A percentile compares a stretch with the other conserved stretches of the same genome.
phyloP scores from a whole-genome alignment of 92 coral and sea anemone species.

The Phenganax subtilis region DNA sequence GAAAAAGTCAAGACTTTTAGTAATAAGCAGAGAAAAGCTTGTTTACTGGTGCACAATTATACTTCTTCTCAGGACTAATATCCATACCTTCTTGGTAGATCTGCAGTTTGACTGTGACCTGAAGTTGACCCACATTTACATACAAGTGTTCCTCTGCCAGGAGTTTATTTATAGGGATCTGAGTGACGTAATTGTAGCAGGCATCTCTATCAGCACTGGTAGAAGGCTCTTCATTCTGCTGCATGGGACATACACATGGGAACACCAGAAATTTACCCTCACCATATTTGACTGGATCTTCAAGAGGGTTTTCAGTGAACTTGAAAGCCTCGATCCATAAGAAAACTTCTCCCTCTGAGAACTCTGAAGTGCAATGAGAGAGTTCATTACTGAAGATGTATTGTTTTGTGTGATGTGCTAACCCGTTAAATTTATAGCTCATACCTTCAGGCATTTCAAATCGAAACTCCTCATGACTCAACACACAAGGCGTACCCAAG shows the following conservation, averaged over 20 bases:
- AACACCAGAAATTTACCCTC: slow-evolving; percentile 55
- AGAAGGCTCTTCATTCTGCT: slow-evolving; percentile 29
- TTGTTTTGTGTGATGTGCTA: background rate
- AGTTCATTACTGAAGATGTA: background rate
- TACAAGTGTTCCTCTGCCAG: slow-evolving; percentile 48
- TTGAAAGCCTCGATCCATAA: slow-evolving; percentile 58
- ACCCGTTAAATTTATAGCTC: background rate
- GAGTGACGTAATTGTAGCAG: slow-evolving; percentile 51
- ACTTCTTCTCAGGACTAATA: background rate
- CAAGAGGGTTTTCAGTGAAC: slow-evolving; percentile 56
- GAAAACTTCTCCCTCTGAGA: slow-evolving; percentile 58
- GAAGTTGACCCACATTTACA: slow-evolving; percentile 46
- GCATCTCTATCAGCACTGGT: slow-evolving; percentile 20
- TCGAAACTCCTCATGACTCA: slow-evolving; percentile 51
- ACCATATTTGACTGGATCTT: slow-evolving; percentile 58
- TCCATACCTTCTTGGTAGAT: slow-evolving; percentile 32
- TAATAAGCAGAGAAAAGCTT: background rate
- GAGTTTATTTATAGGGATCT: slow-evolving; percentile 48
- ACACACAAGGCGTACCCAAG: slow-evolving; percentile 33
- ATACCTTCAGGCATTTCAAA: slow-evolving; percentile 71
- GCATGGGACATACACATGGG: slow-evolving; percentile 45
- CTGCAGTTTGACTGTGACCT: slow-evolving; percentile 42
- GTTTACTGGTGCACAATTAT: background rate
- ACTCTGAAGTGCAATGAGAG: slow-evolving; percentile 37
- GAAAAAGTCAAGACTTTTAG: background rate